Evolutionary conservation across 2,888 invertebrate species (phyloP).

Genomic region (Andrena flavipes): DNA sequence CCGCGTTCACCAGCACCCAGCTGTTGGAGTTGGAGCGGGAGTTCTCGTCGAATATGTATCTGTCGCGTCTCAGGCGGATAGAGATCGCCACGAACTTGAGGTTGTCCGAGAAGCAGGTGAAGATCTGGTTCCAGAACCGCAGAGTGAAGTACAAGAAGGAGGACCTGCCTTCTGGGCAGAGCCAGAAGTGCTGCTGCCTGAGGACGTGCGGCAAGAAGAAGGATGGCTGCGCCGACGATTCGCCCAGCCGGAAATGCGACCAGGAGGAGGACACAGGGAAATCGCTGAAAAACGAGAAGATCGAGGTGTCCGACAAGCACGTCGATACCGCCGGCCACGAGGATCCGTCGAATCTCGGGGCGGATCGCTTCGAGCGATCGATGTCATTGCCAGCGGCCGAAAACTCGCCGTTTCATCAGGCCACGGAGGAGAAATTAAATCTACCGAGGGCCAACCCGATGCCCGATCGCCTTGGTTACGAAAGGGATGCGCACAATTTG

Average conservation of each 20-base stretch:
- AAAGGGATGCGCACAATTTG: constrained; percentile 67
- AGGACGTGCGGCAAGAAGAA: constrained; percentile 84
- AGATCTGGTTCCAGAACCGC: constrained; percentile 97
- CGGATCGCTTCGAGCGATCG: constrained; percentile 56
- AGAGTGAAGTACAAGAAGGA: constrained; percentile 97
- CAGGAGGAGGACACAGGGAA: constrained; percentile 61
- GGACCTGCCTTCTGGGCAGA: constrained; percentile 87
- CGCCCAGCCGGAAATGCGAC: constrained; percentile 59
- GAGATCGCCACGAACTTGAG: constrained; percentile 96
- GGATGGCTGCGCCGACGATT: constrained; percentile 69
- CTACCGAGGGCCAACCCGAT: constrained; percentile 38
- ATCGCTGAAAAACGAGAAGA: constrained; percentile 56
- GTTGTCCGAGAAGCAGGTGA: constrained; percentile 97
- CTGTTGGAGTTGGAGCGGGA: constrained; percentile 93
- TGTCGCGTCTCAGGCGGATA: constrained; percentile 94
- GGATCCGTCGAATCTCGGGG: constrained; percentile 33
- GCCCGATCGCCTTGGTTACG: constrained; percentile 40
- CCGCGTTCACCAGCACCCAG: constrained; percentile 96
- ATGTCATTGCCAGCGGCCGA: constrained; percentile 3
- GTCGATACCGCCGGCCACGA: constrained; percentile 29
- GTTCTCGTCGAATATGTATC: constrained; percentile 95
- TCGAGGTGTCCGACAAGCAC: constrained; percentile 29
- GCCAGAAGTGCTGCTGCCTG: constrained; percentile 86
- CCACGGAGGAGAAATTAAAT: constrained; percentile 58
- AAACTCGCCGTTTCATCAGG: constrained; percentile 17